A percentile compares a stretch with the other conserved stretches of the same genome.
Conservation (phyloP, 1,140 invertebrate genomes). For the Chionoecetes opilio region DNA sequence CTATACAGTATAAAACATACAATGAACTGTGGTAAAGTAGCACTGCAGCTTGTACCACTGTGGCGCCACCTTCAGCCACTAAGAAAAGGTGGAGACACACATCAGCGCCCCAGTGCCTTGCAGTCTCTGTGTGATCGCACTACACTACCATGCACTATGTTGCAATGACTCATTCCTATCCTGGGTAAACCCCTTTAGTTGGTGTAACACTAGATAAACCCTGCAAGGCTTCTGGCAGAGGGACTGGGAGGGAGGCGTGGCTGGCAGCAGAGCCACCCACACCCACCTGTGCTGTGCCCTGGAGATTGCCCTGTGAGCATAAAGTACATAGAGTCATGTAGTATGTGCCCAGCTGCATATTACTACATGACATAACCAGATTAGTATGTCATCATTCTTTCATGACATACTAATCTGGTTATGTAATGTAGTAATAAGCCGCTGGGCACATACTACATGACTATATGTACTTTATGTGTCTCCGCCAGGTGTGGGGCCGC, state of each 20-base stretch:
- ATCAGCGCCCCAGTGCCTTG: background rate
- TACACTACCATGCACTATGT: background rate
- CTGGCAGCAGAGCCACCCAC: background rate
- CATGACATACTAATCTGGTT: too few relatives aligned
- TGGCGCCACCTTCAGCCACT: background rate
- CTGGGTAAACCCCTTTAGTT: too few relatives aligned
- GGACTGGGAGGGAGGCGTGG: background rate
- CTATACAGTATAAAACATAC: background rate
- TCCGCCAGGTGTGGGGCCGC: conserved; percentile 58
- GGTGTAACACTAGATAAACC: too few relatives aligned
- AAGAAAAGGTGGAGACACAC: background rate
- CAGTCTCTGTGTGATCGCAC: background rate
- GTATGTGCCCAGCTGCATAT: too few relatives aligned
- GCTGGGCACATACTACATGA: too few relatives aligned
- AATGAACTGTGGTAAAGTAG: background rate
- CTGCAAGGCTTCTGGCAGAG: background rate
- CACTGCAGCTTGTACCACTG: background rate
- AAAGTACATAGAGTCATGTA: too few relatives aligned
- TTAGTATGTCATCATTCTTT: too few relatives aligned
- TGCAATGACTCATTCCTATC: too few relatives aligned
- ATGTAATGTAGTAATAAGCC: too few relatives aligned
- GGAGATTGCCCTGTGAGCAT: conserved; percentile 58
- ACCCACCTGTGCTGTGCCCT: conserved; percentile 59
- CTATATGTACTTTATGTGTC: background rate
- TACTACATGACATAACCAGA: too few relatives aligned